phyloP scores from a whole-genome alignment of 1,140 invertebrate species.

The Calliopsis andreniformis region DNA sequence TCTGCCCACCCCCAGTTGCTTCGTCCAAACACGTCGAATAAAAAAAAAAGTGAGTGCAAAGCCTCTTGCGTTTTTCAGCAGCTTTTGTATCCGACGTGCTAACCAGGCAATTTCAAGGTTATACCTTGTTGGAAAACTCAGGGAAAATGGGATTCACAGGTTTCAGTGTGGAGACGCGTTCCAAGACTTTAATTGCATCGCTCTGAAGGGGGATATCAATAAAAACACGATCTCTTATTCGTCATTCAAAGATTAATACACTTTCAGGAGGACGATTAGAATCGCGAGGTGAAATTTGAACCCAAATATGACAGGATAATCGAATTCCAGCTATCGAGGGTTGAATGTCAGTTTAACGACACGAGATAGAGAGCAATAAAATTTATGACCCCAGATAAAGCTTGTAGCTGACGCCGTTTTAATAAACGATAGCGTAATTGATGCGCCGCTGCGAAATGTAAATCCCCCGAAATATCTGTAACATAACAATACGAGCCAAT shows the following conservation, averaged over 20 bases:
- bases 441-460: neutral
- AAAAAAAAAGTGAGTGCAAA: neutral
- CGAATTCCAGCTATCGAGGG: neutral
- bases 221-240: too few species aligned
- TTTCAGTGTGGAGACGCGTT: neutral
- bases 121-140: slow-evolving; percentile 21
- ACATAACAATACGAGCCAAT: slow-evolving; percentile 13
- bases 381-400: neutral
- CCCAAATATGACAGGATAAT: too few species aligned
- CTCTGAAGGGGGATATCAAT: too few species aligned
- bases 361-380: neutral
- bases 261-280: too few species aligned
- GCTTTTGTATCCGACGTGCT: slow-evolving; percentile 17
- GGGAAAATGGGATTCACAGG: neutral
- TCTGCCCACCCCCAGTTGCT: neutral
- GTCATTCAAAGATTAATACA: too few species aligned
- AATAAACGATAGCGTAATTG: slow-evolving; percentile 2
- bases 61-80: too few species aligned
- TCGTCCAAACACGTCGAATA: neutral
- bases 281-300: too few species aligned
- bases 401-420: neutral
- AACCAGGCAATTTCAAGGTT: slow-evolving; percentile 37
- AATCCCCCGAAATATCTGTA: neutral
- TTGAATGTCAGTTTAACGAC: neutral
- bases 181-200: neutral